Percentiles rank a stretch among this genome's conserved stretches.
These are phyloP conservation scores for Orbicella faveolata DNA, from an alignment of 64 coral and sea anemone species.

Conservation along the genomic window DNA sequence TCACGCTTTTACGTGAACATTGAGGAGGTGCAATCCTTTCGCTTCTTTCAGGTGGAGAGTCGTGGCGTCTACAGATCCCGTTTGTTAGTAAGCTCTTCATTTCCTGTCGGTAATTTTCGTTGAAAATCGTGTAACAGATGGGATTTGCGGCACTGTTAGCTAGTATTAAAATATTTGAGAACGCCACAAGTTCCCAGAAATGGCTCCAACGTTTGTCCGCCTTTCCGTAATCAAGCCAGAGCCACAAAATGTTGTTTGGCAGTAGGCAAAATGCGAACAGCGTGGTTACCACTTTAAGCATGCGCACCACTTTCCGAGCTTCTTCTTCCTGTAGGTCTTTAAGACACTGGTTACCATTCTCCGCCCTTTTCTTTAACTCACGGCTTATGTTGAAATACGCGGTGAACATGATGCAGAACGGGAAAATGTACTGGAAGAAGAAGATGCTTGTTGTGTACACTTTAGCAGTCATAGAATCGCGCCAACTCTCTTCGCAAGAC, in stretches of 20 bases:
- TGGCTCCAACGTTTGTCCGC: slow-evolving; percentile 8
- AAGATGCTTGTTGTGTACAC: slow-evolving; percentile 18
- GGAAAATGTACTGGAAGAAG: slow-evolving; percentile 11
- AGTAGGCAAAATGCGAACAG: slow-evolving; percentile 24
- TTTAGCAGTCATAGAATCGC: not conserved
- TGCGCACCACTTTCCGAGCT: slow-evolving; percentile 23
- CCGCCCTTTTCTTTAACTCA: slow-evolving; percentile 7
- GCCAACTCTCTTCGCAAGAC: slow-evolving; percentile 10
- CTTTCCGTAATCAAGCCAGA: slow-evolving; percentile 43
- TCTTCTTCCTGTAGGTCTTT: slow-evolving; percentile 18
- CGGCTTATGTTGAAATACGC: slow-evolving; percentile 21
- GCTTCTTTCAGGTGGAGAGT: not conserved
- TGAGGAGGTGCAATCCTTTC: not conserved
- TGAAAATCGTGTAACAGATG: slow-evolving; percentile 28
- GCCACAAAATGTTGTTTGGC: slow-evolving; percentile 36
- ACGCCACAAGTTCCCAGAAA: slow-evolving; percentile 37
- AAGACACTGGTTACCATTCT: slow-evolving; percentile 1
- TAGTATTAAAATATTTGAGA: slow-evolving; percentile 32
- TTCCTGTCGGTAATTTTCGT: slow-evolving; percentile 31
- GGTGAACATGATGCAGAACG: slow-evolving; percentile 15
- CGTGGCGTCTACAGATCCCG: not conserved
- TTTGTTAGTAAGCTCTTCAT: not conserved
- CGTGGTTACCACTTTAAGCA: slow-evolving; percentile 26
- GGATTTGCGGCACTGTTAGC: slow-evolving; percentile 42
- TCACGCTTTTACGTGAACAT: not conserved